Percentiles rank a stretch among this genome's conserved stretches.
These are phyloP conservation scores for Ditula angustiorana DNA, from an alignment of 2,888 invertebrate species.

Conservation along the genomic window DNA sequence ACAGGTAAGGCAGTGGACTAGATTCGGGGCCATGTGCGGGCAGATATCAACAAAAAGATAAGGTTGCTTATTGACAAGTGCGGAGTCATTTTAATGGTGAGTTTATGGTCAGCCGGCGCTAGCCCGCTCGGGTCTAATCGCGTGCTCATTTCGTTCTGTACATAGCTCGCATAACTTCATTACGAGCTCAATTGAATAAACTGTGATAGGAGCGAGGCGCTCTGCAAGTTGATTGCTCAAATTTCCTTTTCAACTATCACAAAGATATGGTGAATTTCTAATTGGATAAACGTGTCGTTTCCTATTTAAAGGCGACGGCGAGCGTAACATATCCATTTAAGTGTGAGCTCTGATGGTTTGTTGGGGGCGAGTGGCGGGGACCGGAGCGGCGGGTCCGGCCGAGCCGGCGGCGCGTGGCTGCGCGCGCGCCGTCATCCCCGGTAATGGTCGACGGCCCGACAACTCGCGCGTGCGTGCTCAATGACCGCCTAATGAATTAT, in stretches of 20 bases:
- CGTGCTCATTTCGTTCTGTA: constrained; percentile 57
- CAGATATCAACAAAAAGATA: constrained; percentile 20
- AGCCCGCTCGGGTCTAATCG: constrained; percentile 49
- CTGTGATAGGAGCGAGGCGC: constrained; percentile 84
- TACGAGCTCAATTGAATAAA: constrained; percentile 85
- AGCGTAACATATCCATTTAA: constrained; percentile 72
- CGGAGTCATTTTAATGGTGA: constrained; percentile 24
- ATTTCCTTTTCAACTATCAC: constrained; percentile 86
- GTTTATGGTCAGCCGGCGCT: constrained; percentile 27
- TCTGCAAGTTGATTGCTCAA: constrained; percentile 85
- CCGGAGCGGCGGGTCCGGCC: constrained; percentile 47
- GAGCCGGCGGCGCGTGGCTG: constrained; percentile 49
- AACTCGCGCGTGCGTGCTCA: constrained; percentile 65
- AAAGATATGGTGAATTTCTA: constrained; percentile 86
- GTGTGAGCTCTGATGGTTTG: constrained; percentile 62
- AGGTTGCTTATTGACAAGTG: constrained; percentile 17
- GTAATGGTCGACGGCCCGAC: constrained; percentile 78
- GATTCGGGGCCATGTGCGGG: constrained; percentile 7
- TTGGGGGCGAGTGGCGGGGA: constrained; percentile 48
- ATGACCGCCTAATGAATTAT: constrained; percentile 79
- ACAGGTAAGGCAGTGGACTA: constrained; percentile 30
- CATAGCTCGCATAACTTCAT: constrained; percentile 83
- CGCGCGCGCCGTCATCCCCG: constrained; percentile 78
- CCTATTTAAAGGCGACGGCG: constrained; percentile 84
- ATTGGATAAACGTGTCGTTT: constrained; percentile 86